These are phyloP conservation scores for Drosophila fungiperda DNA, from an alignment of 2,888 invertebrate genomes.

Conservation along the genomic window DNA sequence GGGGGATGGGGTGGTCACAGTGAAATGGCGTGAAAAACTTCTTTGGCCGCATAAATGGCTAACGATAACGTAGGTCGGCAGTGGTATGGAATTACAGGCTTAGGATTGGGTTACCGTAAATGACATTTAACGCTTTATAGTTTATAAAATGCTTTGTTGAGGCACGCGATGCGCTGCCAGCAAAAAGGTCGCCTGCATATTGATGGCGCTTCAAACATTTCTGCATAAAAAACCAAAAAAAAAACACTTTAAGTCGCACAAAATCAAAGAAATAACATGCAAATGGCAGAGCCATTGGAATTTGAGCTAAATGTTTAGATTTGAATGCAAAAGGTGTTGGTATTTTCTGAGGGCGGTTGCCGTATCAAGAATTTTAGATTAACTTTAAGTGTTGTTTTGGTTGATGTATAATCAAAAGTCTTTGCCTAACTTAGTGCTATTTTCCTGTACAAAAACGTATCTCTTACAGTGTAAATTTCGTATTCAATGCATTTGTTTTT, in stretches of 20 bases:
- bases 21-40: constrained; percentile 80
- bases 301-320: constrained; percentile 63
- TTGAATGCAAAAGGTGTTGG: constrained; percentile 60
- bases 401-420: background rate
- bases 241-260: constrained; percentile 21
- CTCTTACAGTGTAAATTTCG: background rate
- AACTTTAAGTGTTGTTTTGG: background rate
- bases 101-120: constrained; percentile 72
- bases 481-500: background rate
- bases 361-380: constrained; percentile 10
- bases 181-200: constrained; percentile 64
- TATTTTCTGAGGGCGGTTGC: constrained; percentile 25
- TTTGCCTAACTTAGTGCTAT: constrained; percentile 11
- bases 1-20: constrained; percentile 34
- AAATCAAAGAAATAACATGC: constrained; percentile 45
- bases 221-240: constrained; percentile 52
- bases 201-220: constrained; percentile 59
- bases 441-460: background rate
- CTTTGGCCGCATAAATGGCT: constrained; percentile 70
- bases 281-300: constrained; percentile 40
- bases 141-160: constrained; percentile 65
- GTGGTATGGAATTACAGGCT: constrained; percentile 37
- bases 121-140: constrained; percentile 81
- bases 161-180: constrained; percentile 63
- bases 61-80: constrained; percentile 47